phyloP scores from a whole-genome alignment of 1,140 invertebrate species.

The Drosophila triauraria region DNA sequence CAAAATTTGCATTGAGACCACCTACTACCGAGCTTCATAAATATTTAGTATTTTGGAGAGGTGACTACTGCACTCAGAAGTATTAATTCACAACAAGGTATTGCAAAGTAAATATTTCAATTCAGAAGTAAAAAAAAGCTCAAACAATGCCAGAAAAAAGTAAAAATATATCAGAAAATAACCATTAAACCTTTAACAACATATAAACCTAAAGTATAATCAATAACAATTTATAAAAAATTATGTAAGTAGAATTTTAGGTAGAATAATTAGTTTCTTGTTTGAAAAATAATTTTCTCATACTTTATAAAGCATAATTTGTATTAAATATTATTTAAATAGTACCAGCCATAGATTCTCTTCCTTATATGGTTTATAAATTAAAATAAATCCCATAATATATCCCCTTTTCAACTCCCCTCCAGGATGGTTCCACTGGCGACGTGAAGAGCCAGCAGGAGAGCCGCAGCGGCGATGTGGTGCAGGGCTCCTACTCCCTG shows the following conservation, averaged over 20 bases:
- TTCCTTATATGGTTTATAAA: too few species aligned
- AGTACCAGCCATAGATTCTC: too few species aligned
- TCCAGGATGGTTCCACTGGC: constrained; percentile 86
- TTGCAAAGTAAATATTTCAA: not conserved
- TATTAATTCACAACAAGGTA: constrained; percentile 9
- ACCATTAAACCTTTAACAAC: too few species aligned
- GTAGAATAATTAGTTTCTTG: too few species aligned
- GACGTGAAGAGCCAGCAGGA: constrained; percentile 88
- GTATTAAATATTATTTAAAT: too few species aligned
- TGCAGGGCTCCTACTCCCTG: constrained; percentile 87
- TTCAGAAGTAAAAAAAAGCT: not conserved
- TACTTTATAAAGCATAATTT: too few species aligned
- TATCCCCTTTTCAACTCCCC: not conserved
- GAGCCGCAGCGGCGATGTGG: constrained; percentile 87
- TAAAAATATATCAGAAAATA: not conserved
- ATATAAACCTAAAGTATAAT: too few species aligned
- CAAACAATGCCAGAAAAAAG: not conserved
- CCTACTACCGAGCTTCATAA: constrained; percentile 2
- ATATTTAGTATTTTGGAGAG: constrained; percentile 14
- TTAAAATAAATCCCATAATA: too few species aligned
- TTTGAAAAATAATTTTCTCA: too few species aligned
- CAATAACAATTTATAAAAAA: too few species aligned
- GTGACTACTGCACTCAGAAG: constrained; percentile 18
- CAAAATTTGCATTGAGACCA: not conserved
- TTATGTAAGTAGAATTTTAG: too few species aligned